A percentile compares a stretch with the other conserved stretches of the same genome.
Conservation (phyloP, 2,113 vertebrate species). For the Pituophis catenifer region DNA sequence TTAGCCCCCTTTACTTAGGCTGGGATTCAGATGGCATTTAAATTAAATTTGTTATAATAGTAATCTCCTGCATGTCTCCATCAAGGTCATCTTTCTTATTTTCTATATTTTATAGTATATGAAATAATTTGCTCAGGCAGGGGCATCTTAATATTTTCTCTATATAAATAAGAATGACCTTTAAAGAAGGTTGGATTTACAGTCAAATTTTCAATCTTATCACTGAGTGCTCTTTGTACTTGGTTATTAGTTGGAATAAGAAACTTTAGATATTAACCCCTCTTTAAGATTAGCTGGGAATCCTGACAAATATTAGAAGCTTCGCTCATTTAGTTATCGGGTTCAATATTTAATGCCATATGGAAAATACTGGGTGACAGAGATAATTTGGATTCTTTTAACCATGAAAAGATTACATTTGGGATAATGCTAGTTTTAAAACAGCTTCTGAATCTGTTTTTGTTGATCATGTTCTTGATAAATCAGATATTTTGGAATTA, state of each 20-base stretch:
- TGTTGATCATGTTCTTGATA: not conserved
- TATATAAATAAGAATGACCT: not conserved
- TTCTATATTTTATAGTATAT: not conserved
- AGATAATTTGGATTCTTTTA: not conserved
- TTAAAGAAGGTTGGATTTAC: not conserved
- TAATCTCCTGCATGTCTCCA: not conserved
- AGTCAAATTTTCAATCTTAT: not conserved
- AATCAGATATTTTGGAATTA: not conserved
- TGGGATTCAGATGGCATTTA: not conserved
- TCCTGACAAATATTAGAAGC: not conserved
- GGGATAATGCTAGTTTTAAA: not conserved
- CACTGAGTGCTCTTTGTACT: not conserved
- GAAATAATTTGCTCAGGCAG: not conserved
- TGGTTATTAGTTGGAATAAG: not conserved
- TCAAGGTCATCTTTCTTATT: not conserved
- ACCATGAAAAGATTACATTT: not conserved
- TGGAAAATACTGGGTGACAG: not conserved
- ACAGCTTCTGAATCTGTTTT: not conserved
- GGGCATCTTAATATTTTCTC: not conserved
- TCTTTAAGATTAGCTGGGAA: not conserved
- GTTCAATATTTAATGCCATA: not conserved
- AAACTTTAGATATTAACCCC: not conserved
- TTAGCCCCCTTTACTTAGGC: not conserved
- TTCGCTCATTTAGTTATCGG: not conserved
- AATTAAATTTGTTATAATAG: not conserved